phyloP scores from a whole-genome alignment of 2,888 invertebrate species.

The Isotomurus palustris region DNA sequence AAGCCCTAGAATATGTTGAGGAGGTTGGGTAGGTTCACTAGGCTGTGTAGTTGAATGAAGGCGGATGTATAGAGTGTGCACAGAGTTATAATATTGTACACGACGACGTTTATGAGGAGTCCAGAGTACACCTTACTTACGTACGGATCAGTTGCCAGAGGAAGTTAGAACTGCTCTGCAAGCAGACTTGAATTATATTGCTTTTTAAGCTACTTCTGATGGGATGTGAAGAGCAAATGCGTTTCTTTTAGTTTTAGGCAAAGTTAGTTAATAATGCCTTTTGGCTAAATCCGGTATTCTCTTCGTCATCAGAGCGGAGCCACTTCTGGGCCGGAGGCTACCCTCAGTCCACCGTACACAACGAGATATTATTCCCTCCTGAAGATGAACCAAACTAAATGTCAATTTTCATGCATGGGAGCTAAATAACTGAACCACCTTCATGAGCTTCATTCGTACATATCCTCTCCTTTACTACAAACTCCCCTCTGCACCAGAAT shows the following conservation, averaged over 20 bases:
- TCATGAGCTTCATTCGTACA: conserved; percentile 1
- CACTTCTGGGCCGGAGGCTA: conserved; percentile 25
- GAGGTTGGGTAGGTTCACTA: too few relatives aligned
- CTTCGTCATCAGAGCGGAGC: conserved; percentile 40
- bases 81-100: too few relatives aligned
- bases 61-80: too few relatives aligned
- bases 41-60: too few relatives aligned
- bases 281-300: conserved; percentile 46
- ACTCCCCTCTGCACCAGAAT: too few relatives aligned
- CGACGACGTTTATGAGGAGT: too few relatives aligned
- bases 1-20: too few relatives aligned
- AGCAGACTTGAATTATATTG: too few relatives aligned
- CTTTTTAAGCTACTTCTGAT: conserved; percentile 1
- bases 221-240: conserved; percentile 34
- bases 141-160: too few relatives aligned
- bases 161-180: too few relatives aligned
- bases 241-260: conserved; percentile 45
- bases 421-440: background rate
- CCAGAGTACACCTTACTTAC: too few relatives aligned
- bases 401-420: conserved; percentile 7
- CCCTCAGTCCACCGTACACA: conserved; percentile 33
- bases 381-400: background rate
- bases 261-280: conserved; percentile 47
- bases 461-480: background rate
- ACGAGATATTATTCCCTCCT: background rate